A percentile compares a stretch with the other conserved stretches of the same genome.
Evolutionary conservation across 2,888 invertebrate species (phyloP).

Genomic region (Rhingia rostrata): DNA sequence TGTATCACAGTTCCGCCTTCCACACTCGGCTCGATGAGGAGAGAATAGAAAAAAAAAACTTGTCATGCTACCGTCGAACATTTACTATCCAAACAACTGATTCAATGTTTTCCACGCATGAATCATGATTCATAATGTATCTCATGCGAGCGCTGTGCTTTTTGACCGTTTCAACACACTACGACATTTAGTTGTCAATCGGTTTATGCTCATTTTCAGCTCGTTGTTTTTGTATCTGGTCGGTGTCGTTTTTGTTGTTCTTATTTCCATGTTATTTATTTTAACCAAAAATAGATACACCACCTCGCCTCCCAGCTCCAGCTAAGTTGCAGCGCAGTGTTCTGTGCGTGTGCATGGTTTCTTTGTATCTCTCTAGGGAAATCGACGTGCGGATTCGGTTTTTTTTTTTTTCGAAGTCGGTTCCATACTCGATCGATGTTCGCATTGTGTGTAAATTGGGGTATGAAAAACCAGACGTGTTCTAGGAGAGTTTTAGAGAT

Average conservation of each 20-base stretch:
- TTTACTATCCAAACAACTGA: constrained; percentile 28
- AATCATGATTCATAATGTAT: constrained; percentile 66
- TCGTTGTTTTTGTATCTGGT: no score
- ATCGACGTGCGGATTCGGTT: constrained; percentile 18
- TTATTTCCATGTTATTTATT: constrained; percentile 34
- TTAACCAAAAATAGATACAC: constrained; percentile 62
- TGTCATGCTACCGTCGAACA: constrained; percentile 53
- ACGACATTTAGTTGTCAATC: constrained; percentile 68
- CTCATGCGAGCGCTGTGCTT: constrained; percentile 8
- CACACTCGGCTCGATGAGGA: constrained; percentile 8
- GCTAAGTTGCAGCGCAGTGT: background rate
- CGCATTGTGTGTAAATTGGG: constrained; percentile 63
- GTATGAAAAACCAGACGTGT: constrained; percentile 31
- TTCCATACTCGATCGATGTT: constrained; percentile 36
- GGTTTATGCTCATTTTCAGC: constrained; percentile 29
- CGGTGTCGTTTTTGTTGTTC: constrained; percentile 37
- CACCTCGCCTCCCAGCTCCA: constrained; percentile 2
- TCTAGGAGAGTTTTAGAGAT: background rate
- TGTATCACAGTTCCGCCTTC: constrained; percentile 70
- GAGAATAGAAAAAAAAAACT: constrained; percentile 31
- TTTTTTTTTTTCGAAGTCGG: background rate
- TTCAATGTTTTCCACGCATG: constrained; percentile 59
- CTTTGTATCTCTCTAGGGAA: constrained; percentile 26
- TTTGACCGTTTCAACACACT: constrained; percentile 53
- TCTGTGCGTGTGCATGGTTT: background rate